Conservation (phyloP, 2,888 invertebrate species). For the Xestia ashworthii region DNA sequence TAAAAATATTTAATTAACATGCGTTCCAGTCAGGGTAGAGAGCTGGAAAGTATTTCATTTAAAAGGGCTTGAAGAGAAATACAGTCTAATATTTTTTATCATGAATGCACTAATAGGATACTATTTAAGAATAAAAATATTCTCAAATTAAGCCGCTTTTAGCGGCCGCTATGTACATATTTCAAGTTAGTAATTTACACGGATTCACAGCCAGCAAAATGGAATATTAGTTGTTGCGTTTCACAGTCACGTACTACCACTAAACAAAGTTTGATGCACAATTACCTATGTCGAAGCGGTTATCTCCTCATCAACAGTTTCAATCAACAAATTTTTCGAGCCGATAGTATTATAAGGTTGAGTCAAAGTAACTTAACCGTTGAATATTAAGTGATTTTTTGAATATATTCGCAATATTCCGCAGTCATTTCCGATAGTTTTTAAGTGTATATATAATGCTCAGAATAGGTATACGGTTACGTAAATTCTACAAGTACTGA, state of each 20-base stretch:
- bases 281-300: constrained; percentile 21
- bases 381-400: background rate
- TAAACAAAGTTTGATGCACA: constrained; percentile 39
- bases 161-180: constrained; percentile 14
- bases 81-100: background rate
- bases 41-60: background rate
- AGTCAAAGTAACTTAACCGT: background rate
- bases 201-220: constrained; percentile 34
- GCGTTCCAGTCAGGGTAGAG: background rate
- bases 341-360: background rate
- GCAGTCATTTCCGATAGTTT: background rate
- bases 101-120: background rate
- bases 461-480: background rate
- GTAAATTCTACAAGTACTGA: background rate
- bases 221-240: constrained; percentile 44
- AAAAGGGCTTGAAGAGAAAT: background rate
- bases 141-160: constrained; percentile 13
- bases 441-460: background rate
- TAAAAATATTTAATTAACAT: too few species aligned
- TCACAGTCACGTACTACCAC: constrained; percentile 41
- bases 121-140: background rate
- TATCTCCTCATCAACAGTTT: constrained; percentile 2
- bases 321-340: background rate
- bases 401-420: background rate
- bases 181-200: constrained; percentile 40